Conservation (phyloP, 2,113 vertebrate genomes). For the Neolamprologus modestus region DNA sequence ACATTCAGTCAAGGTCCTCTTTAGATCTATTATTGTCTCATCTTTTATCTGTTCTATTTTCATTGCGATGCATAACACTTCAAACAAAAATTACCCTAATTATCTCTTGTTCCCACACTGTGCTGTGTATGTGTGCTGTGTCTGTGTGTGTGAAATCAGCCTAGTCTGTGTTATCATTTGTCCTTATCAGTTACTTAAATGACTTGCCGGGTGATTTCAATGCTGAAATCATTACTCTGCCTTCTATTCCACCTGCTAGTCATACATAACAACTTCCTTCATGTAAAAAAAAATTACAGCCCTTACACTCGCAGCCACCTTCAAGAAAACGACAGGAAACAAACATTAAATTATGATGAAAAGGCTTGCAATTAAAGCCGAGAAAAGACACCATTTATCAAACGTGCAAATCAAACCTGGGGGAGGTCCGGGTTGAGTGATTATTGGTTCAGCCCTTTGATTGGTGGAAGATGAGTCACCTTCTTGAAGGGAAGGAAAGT, state of each 20-base stretch:
- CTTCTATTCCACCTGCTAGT: constrained; percentile 65
- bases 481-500: constrained; percentile 86
- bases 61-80: constrained; percentile 56
- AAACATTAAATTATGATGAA: constrained; percentile 75
- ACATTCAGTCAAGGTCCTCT: constrained; percentile 50
- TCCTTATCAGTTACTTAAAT: constrained; percentile 15
- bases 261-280: constrained; percentile 62
- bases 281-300: constrained; percentile 67
- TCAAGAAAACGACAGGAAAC: constrained; percentile 75
- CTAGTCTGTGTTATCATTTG: not conserved
- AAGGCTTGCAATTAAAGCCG: constrained; percentile 70
- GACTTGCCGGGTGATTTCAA: constrained; percentile 25
- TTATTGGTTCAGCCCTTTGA: constrained; percentile 82
- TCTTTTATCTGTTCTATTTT: constrained; percentile 62
- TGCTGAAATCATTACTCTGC: constrained; percentile 1
- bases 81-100: constrained; percentile 65
- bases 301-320: constrained; percentile 25
- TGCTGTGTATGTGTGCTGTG: not conserved
- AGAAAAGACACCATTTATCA: constrained; percentile 81
- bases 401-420: constrained; percentile 73
- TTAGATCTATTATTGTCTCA: constrained; percentile 66
- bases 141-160: not conserved
- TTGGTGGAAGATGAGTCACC: constrained; percentile 86
- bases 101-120: constrained; percentile 25
- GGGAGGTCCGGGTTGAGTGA: constrained; percentile 84